phyloP scores from a whole-genome alignment of 1,140 invertebrate genomes.

The Platyscapa corneri region DNA sequence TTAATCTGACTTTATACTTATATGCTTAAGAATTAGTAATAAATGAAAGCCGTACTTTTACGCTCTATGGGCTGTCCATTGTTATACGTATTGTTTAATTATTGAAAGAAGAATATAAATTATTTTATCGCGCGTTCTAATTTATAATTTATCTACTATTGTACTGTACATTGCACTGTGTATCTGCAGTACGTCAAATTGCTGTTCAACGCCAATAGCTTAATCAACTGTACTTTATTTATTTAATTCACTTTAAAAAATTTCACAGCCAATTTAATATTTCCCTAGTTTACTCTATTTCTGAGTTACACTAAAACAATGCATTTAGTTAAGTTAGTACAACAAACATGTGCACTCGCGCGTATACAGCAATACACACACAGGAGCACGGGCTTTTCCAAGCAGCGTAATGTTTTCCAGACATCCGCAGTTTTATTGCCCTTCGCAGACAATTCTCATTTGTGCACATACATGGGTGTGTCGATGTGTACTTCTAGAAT shows the following conservation, averaged over 20 bases:
- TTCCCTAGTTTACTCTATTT: background rate
- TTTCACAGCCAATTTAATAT: background rate
- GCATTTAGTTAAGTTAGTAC: background rate
- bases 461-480: background rate
- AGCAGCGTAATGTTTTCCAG: background rate
- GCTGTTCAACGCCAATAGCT: no score
- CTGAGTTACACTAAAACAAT: background rate
- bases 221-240: no score
- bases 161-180: no score
- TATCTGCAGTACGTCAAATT: no score
- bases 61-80: no score
- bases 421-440: background rate
- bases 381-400: background rate
- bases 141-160: no score
- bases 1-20: background rate
- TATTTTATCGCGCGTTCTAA: background rate
- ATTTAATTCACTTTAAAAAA: no score
- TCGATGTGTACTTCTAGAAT: background rate
- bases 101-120: no score
- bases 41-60: no score
- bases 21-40: no score
- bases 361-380: no score
- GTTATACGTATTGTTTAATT: background rate
- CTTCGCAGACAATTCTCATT: background rate
- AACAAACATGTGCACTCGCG: no score